phyloP scores from a whole-genome alignment of 30 jellyfish, hydroid and myxozoan species.

The Rhopilema esculentum region DNA sequence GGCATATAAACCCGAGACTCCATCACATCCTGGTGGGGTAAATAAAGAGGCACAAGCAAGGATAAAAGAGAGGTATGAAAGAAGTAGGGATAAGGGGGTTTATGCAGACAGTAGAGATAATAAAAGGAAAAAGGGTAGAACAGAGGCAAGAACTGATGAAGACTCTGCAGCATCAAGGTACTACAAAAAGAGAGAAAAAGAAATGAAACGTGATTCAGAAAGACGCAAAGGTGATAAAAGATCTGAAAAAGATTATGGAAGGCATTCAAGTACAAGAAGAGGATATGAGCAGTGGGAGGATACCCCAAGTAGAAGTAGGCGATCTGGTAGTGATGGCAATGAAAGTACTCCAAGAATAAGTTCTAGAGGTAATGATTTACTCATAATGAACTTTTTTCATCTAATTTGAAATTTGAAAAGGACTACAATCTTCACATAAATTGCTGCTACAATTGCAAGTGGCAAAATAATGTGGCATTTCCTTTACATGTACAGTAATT shows the following conservation, averaged over 20 bases:
- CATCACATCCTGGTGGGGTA: slow-evolving; percentile 98
- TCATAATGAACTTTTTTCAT: not conserved
- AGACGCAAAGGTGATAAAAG: not conserved
- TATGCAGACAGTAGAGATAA: slow-evolving; percentile 66
- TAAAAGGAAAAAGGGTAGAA: slow-evolving; percentile 9
- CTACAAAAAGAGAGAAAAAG: slow-evolving; percentile 29
- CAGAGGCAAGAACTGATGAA: not conserved
- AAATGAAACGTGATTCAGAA: slow-evolving; percentile 1
- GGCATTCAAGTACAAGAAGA: slow-evolving; percentile 60
- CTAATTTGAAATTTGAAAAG: too few relatives aligned
- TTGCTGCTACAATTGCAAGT: too few relatives aligned
- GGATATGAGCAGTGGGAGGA: slow-evolving; percentile 97
- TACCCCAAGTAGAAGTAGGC: slow-evolving; percentile 85
- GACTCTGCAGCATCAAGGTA: not conserved
- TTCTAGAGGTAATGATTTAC: slow-evolving; percentile 60
- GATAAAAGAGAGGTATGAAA: slow-evolving; percentile 76
- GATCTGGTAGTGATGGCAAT: slow-evolving; percentile 59
- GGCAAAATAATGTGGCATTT: too few relatives aligned
- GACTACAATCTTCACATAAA: too few relatives aligned
- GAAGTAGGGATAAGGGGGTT: slow-evolving; percentile 77
- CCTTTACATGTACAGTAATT: too few relatives aligned
- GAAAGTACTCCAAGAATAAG: slow-evolving; percentile 85
- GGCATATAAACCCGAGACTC: slow-evolving; percentile 93
- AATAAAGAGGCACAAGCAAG: slow-evolving; percentile 74
- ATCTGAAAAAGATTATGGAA: slow-evolving; percentile 28